Evolutionary conservation across 1,140 invertebrate genomes (phyloP), one percentile per base, ranked within the genome.

Genomic region (Brachionus rubens): DNA sequence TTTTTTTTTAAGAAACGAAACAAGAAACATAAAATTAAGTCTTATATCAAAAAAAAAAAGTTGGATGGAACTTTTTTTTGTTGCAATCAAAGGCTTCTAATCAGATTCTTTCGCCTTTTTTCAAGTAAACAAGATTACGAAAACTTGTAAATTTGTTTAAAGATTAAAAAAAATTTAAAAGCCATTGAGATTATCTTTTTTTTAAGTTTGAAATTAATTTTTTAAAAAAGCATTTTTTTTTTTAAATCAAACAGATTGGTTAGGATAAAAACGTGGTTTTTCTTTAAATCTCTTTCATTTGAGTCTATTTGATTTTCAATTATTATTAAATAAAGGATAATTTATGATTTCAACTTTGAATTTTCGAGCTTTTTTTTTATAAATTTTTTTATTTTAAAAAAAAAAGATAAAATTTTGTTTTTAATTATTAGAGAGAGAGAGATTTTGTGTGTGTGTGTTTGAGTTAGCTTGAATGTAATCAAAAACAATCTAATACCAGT

Each of bases 111-210:
- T n/a, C n/a, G 52, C 33, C 12, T 54, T 54, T 54, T 28, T 54
- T 54, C 24, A 26, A 4, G 24, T 28, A 28, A 59, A 59, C 26
- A 28, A 59, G 36, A 59, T 33, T 59, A 59, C 16, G 16, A 36
- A 59, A 59, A 30, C 54, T 59, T 59, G 54, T 59, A 59, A 65
- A 65, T 65, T 65, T 65, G 36, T 65, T 65, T 65, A 65, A 65
- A 65, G 59, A 65, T 65, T 65, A 65, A 46, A n/a, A n/a, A n/a
- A 36, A 5, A 5, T 65, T 65, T 43, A 43, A 65, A 65, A 65
- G 59, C 59, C 59, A 43, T 46, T 65, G 59, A 65, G 59, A 65
- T 65, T 65, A 65, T 65, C 59, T 65, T 43, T 43, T 65, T 46
- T 43, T 46, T 65, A 41, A 40, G 41, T 24, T 40, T 24, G 12